Evolutionary conservation across 2,113 vertebrate genomes (phyloP).

Genomic region (Salvelinus sp.): DNA sequence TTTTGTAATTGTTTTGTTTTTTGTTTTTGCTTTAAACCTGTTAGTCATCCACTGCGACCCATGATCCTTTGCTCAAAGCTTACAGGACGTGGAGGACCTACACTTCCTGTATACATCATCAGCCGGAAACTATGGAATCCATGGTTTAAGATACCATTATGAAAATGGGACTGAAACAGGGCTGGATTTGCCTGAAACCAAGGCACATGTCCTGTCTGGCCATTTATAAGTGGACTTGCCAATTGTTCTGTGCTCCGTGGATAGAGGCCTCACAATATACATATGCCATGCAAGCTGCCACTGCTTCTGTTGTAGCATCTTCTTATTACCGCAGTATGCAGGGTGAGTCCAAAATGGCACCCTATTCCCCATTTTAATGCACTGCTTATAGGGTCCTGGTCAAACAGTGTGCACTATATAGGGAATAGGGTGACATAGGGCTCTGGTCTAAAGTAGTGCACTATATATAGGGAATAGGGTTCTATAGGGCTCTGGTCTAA

Average conservation of each 20-base stretch:
- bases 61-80: constrained; percentile 46
- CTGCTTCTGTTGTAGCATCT: neutral
- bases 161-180: neutral
- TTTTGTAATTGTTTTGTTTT: constrained; percentile 55
- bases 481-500: no score
- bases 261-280: neutral
- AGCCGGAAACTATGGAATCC: constrained; percentile 7
- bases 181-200: no score
- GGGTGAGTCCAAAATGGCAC: neutral
- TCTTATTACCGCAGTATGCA: neutral
- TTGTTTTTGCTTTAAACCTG: constrained; percentile 63
- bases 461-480: no score
- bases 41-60: constrained; percentile 3
- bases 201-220: neutral
- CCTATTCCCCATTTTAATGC: no score
- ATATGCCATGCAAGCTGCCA: neutral
- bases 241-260: neutral
- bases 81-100: constrained; percentile 43
- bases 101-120: neutral
- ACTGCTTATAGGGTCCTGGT: no score
- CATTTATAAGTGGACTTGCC: neutral
- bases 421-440: no score
- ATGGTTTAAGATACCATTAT: neutral
- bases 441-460: no score
- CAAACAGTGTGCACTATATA: no score